Percentiles rank a stretch among this genome's conserved stretches.
phyloP scores from a whole-genome alignment of 2,888 invertebrate genomes.

The Papilio gigon region DNA sequence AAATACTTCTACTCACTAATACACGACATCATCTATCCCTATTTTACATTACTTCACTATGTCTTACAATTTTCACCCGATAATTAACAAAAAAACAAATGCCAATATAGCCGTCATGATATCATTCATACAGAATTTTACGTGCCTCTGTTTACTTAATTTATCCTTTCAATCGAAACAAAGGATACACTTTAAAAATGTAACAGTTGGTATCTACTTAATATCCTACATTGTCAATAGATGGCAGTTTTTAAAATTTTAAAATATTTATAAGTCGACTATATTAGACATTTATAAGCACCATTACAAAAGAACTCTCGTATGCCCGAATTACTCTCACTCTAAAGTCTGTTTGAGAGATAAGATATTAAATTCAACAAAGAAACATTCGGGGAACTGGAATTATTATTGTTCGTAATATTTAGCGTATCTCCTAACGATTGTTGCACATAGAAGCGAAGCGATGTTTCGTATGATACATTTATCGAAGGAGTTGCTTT shows the following conservation, averaged over 20 bases:
- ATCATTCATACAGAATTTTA: too few species aligned
- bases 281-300: slow-evolving; percentile 36
- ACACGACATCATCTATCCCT: too few species aligned
- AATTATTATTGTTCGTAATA: slow-evolving; percentile 45
- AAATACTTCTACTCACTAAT: too few species aligned
- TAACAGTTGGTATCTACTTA: too few species aligned
- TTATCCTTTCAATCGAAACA: neutral
- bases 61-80: too few species aligned
- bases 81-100: too few species aligned
- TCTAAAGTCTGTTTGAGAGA: slow-evolving; percentile 39
- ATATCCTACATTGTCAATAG: too few species aligned
- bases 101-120: too few species aligned
- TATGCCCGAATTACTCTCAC: slow-evolving; percentile 31
- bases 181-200: too few species aligned
- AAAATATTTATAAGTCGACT: neutral
- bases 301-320: slow-evolving; percentile 37
- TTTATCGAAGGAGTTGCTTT: neutral
- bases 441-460: neutral
- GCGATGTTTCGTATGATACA: neutral
- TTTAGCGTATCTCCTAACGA: slow-evolving; percentile 46
- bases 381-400: slow-evolving; percentile 42
- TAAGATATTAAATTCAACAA: slow-evolving; percentile 46
- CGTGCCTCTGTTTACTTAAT: too few species aligned
- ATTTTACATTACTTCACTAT: too few species aligned
- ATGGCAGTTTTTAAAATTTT: too few species aligned